Evolutionary conservation across 2,888 invertebrate species (phyloP).

Genomic region (Dusona sp.): DNA sequence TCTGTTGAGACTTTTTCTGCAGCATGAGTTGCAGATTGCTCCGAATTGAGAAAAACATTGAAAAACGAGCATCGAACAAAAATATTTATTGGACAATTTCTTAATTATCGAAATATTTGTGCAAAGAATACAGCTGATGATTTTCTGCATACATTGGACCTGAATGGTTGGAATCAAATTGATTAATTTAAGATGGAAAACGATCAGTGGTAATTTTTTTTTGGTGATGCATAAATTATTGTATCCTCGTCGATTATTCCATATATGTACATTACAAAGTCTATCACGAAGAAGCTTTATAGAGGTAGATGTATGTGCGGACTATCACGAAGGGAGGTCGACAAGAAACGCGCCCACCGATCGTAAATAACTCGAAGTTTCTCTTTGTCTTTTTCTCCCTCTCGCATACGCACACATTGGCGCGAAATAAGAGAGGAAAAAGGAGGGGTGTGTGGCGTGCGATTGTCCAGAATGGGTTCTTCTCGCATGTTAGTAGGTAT

Average conservation of each 20-base stretch:
- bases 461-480: slow-evolving; percentile 76
- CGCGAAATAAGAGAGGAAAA: slow-evolving; percentile 78
- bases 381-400: slow-evolving; percentile 5
- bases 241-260: slow-evolving; percentile 4
- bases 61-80: neutral
- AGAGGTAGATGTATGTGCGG: neutral
- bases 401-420: slow-evolving; percentile 48
- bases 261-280: slow-evolving; percentile 3
- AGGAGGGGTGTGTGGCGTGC: slow-evolving; percentile 70
- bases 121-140: too few relatives aligned
- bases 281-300: slow-evolving; percentile 2
- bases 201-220: neutral
- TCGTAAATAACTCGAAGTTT: slow-evolving; percentile 78
- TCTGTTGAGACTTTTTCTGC: neutral
- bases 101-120: neutral
- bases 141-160: too few relatives aligned
- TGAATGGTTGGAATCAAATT: neutral
- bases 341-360: slow-evolving; percentile 71
- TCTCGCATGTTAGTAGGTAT: slow-evolving; percentile 49
- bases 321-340: slow-evolving; percentile 54
- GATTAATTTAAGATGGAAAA: too few relatives aligned
- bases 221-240: neutral
- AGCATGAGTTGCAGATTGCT: neutral
- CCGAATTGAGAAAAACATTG: neutral
- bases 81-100: neutral